A percentile compares a stretch with the other conserved stretches of the same genome.
Evolutionary conservation across 2,113 vertebrate species (phyloP).

Genomic region (Alexandromys fortis): DNA sequence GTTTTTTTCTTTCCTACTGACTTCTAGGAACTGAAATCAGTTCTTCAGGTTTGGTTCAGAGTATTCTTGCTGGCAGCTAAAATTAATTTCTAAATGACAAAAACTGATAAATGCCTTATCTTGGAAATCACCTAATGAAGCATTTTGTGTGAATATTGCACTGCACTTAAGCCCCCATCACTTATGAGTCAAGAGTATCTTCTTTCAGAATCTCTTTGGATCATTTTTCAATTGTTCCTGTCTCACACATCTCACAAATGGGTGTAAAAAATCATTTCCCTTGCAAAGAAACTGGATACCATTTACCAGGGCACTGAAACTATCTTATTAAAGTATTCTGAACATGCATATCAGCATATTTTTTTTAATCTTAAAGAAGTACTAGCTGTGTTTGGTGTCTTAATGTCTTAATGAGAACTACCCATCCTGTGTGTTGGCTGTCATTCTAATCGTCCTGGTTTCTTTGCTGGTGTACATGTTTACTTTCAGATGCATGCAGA

Average conservation of each 20-base stretch:
- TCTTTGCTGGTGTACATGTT: neutral
- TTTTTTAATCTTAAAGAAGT: neutral
- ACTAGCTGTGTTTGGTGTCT: neutral
- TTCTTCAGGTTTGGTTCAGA: neutral
- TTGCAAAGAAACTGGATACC: neutral
- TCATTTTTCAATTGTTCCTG: neutral
- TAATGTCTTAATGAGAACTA: neutral
- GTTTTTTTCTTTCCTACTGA: neutral
- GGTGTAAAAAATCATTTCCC: neutral
- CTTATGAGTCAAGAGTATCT: neutral
- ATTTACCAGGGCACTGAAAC: neutral
- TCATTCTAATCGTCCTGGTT: neutral
- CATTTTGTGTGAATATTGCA: neutral
- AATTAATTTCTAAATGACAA: conserved; percentile 27
- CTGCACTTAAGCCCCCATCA: neutral
- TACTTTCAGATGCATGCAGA: conserved; percentile 95
- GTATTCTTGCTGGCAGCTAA: neutral
- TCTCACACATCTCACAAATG: neutral
- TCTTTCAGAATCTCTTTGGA: neutral
- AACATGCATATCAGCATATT: neutral
- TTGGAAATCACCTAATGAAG: conserved; percentile 2
- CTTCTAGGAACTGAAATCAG: neutral
- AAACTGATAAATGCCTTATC: conserved; percentile 27
- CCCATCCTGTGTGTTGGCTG: neutral
- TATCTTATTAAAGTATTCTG: neutral